phyloP scores from a whole-genome alignment of 2,888 invertebrate genomes.

The Lottia gigantea region DNA sequence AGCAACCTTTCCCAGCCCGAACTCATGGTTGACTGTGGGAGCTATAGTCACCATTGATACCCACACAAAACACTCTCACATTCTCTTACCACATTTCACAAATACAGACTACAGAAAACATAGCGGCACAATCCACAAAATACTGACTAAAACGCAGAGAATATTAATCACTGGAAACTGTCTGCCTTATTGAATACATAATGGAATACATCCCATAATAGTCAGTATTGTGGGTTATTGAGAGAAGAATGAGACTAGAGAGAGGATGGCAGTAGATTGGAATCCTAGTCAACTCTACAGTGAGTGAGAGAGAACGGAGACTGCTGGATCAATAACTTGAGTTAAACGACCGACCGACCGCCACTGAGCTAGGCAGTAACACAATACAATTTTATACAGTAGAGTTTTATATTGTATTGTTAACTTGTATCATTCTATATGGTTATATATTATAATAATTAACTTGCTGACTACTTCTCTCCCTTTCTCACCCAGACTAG shows the following conservation, averaged over 20 bases:
- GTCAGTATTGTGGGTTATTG: neutral
- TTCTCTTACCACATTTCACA: slow-evolving; percentile 10
- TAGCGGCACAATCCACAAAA: neutral
- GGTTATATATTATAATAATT: neutral
- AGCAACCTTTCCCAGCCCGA: slow-evolving; percentile 25
- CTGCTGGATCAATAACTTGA: slow-evolving; percentile 2
- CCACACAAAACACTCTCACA: neutral
- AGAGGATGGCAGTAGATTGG: neutral
- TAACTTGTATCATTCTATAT: too few relatives aligned
- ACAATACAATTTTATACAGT: too few relatives aligned
- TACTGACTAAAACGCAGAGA: too few relatives aligned
- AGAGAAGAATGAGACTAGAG: too few relatives aligned
- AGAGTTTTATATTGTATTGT: neutral
- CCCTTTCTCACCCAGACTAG: too few relatives aligned
- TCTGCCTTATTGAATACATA: slow-evolving; percentile 7
- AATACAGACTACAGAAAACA: neutral
- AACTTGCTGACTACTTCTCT: neutral
- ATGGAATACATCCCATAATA: slow-evolving; percentile 11
- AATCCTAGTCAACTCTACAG: slow-evolving; percentile 1
- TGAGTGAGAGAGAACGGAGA: neutral
- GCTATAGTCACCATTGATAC: neutral
- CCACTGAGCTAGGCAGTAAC: neutral
- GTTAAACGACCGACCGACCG: neutral
- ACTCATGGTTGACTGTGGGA: neutral
- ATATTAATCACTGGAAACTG: neutral